phyloP scores from a whole-genome alignment of 2,113 vertebrate species.

The Capreolus pygargus region DNA sequence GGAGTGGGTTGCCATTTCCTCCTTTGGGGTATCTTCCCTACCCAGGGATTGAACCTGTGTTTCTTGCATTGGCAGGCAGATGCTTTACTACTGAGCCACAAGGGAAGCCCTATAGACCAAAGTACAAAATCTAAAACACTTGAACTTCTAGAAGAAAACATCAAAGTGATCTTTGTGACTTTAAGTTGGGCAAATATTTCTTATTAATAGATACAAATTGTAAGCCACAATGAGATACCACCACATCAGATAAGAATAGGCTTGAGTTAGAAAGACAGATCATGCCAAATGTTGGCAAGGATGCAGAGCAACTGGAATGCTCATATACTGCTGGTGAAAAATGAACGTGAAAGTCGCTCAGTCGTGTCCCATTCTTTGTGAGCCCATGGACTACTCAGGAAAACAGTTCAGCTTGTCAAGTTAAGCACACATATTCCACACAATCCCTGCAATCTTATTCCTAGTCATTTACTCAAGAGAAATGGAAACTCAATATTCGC shows the following conservation, averaged over 20 bases:
- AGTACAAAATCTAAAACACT: background rate
- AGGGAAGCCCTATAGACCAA: background rate
- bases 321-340: background rate
- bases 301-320: background rate
- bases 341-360: background rate
- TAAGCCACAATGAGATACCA: background rate
- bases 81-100: background rate
- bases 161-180: background rate
- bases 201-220: background rate
- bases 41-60: background rate
- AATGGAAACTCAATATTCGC: background rate
- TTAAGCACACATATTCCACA: background rate
- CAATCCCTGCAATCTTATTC: background rate
- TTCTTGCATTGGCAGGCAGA: background rate
- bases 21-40: background rate
- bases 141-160: background rate
- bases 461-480: background rate
- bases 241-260: background rate
- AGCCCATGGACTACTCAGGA: background rate
- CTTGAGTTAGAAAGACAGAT: background rate
- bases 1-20: background rate
- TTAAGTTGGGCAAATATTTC: background rate
- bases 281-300: background rate
- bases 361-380: rapidly evolving
- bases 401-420: background rate